Evolutionary conservation across 2,113 vertebrate genomes (phyloP), one percentile per base, ranked within the genome.

Genomic region (Meriones unguiculatus): DNA sequence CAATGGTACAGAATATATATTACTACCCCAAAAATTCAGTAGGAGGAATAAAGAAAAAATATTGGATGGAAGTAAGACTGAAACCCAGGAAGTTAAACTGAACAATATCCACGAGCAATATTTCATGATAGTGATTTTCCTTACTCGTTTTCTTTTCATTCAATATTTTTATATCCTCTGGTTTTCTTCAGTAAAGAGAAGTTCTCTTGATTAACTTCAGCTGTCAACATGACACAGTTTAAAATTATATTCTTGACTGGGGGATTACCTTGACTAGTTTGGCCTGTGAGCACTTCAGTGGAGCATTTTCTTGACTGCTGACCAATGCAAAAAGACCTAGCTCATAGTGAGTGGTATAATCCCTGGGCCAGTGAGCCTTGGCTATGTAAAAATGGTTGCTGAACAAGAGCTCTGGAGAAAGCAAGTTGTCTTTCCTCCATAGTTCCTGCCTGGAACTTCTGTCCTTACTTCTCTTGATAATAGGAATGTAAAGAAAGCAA

Each of bases 201-300:
- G 32, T 5, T 54, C 7, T 80, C 17, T 54, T 80, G 30, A 17
- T 20, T 54, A 54, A 54, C 17, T 80, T 80, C 20, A 59, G 35
- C 78, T 81, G 2, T n/a, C 54, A 59, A 59, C 35, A 20, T n/a
- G 35, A 38, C 35, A 59, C 77, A 18, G 2, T 2, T 59, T 35
- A 59, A 35, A 82, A 13, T n/a, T 22, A 57, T n/a, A 6, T 81
- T n/a, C 18, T 57, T 18, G 24, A 8, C 78, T 24, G 12, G 11
- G 35, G 4, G 22, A 81, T 81, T 24, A 57, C 32, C 5, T 81
- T 59, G 18, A 81, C 11, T 20, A 59, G 18, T n/a, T 81, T 59
- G 20, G 20, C 11, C 54, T 59, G 54, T 22, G 20, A 0, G 4
- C 5, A 82, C 18, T 38, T 38, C 0, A 24, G 7, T 59, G 35